Evolutionary conservation across 2,113 vertebrate genomes (phyloP), one percentile per base, ranked within the genome.

Genomic region (Buteo buteo): DNA sequence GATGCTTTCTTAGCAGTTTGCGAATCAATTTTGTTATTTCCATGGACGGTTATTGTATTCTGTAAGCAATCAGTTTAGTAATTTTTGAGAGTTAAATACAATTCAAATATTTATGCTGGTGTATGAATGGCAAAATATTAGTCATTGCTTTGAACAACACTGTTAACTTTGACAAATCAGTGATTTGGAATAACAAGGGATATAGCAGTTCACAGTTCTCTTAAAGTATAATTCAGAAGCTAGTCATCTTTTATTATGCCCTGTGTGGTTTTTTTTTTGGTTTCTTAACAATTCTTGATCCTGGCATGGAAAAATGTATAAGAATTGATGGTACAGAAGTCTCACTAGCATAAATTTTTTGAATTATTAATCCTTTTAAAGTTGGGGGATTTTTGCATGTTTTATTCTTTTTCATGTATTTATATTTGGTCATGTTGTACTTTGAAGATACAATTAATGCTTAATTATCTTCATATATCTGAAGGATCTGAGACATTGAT

Each of bases 301-400:
- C 55, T 82, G 38, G 76, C 78, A 13, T 82, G 66, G 67, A 57
- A 76, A 38, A 89, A 49, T 24, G 19, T 47, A 29, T 54, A 84
- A 86, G 69, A 93, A 81, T 7, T 21, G 55, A 55, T 40, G 67
- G 69, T 67, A 71, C 58, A 52, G n/a, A 58, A 79, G 7, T 69
- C 77, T 80, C 77, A 70, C 71, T 59, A 80, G 90, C 67, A 45
- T 91, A 93, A 89, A 36, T 73, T 29, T 78, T 88, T 90, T 76
- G 16, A 82, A 85, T 86, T 80, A 73, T 29, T 77, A 69, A 90
- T 74, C 69, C 77, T 92, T 96, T 88, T 42, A 80, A 85, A 87
- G 74, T 96, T 96, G 94, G 76, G 77, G 82, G 42, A 80, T 58
- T 96, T 96, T 97, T 97, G 97, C 97, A 97, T 98, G 97, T 95